Base-by-base conservation (phyloP, 2,888 invertebrate genomes). In the Euzophera pinguis region DNA sequence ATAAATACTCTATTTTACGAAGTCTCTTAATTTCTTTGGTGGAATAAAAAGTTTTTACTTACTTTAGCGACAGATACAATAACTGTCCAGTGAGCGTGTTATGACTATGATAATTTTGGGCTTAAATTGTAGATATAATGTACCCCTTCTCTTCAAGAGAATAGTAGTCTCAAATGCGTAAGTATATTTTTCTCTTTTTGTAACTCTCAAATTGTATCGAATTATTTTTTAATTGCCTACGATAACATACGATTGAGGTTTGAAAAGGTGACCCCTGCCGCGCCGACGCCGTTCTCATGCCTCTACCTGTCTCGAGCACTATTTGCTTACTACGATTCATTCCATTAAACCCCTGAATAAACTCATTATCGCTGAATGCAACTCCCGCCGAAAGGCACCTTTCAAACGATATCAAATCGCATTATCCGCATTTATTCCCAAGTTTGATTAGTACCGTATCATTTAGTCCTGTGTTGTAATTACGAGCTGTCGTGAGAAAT, bases 371-470 rank as follows among this genome's bases (percentile, higher is more conserved):
- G 62, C 59, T 85, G 86, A 89, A 90, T 88, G 61, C 73, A 83
- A 82, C 87, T 83, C 83, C 84, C 85, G 84, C 82, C 87, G 87
- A 89, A 88, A 87, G 84, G 75, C 63, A 82, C 84, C 80, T 86
- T 89, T 88, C 84, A 85, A 81, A 82, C 76, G 80, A 86, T 88
- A 88, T 89, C 84, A 87, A 83, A 86, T 81, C 81, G 73, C 86
- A 85, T 88, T 87, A 90, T 84, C 84, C 79, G 80, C 86, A 77
- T 87, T 89, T 88, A 89, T 88, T 82, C 84, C 81, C 76, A 68
- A 74, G 76, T 76, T 89, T 90, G 90, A 90, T 90, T 90, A 89
- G 86, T 84, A 87, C 87, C 87, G 84, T 89, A 88, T 89, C 88
- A 89, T 89, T 90, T 88, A 87, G 89, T 84, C 90, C 84, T 81